A percentile compares a stretch with the other conserved stretches of the same genome.
These are phyloP conservation scores for Mus pahari DNA, from an alignment of 2,113 vertebrate genomes.

Conservation along the genomic window DNA sequence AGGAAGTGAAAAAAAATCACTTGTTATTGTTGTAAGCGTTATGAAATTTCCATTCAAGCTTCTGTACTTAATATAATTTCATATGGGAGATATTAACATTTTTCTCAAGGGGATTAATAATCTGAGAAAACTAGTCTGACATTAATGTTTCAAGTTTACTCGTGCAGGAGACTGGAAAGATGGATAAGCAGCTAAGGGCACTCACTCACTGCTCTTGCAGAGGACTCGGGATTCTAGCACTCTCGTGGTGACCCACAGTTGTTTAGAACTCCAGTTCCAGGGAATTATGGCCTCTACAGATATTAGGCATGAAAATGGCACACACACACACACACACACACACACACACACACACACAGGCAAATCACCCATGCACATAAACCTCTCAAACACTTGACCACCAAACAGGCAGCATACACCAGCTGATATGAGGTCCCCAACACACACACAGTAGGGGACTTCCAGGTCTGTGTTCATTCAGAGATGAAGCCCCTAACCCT, in stretches of 20 bases:
- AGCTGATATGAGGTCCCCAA: too few relatives aligned
- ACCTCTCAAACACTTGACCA: too few relatives aligned
- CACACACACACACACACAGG: neutral
- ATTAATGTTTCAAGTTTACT: neutral
- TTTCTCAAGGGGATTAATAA: neutral
- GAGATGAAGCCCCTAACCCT: too few relatives aligned
- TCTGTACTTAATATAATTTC: conserved; percentile 24
- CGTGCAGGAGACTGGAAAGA: neutral
- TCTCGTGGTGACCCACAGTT: neutral
- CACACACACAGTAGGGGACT: too few relatives aligned
- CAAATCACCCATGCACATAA: neutral
- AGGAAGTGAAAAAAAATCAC: neutral
- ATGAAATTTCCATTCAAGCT: neutral
- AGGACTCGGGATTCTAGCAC: neutral
- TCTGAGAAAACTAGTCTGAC: conserved; percentile 4
- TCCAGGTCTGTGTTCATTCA: too few relatives aligned
- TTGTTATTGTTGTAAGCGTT: neutral
- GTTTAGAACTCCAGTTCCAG: neutral
- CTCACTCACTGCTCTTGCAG: neutral
- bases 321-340: neutral
- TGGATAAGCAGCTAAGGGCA: neutral
- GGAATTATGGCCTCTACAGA: neutral
- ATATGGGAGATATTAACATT: conserved; percentile 8
- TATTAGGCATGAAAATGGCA: neutral
- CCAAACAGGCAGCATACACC: too few relatives aligned